Base-by-base conservation (phyloP, 2,113 vertebrate genomes). In the Potamarius usumacintae region DNA sequence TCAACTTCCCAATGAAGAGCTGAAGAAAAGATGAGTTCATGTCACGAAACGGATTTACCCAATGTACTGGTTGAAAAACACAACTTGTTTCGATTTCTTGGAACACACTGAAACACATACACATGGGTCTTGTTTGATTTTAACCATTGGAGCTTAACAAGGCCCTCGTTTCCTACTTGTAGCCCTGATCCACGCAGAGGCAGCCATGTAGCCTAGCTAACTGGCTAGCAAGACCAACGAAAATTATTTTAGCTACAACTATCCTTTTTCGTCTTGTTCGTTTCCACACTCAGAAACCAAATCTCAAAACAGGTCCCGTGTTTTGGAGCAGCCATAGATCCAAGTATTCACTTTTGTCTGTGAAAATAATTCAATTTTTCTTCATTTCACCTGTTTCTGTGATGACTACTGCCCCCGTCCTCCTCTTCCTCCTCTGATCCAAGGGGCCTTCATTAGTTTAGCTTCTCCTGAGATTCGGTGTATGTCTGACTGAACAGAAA, bases 1-100 rank as follows among this genome's bases (percentile, higher is more conserved):
- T 88, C 87, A 88, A 88, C 82, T 88, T 84, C 84, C 86, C 81
- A 78, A 20, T 52, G 30, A 53, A 25, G 48, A 88, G 60, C 86
- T 11, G 65, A n/a, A 55, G 71, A 83, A 69, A 81, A 34, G 52
- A 67, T 15, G 20, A 79, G 52, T 55, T 79, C 82, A 63, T 78
- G 82, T 79, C 82, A 88, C 62, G 87, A 60, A 84, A 65, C 22
- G 82, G 30, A 48, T 84, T 67, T 34, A 50, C 8, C 22, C 48
- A n/a, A 53, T 2, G 17, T 18, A 48, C n/a, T 11, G 69, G 55
- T 30, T 62, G 60, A 27, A 65, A 55, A 55, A 55, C 50, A 20
- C 48, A 2, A 34, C 50, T 69, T 27, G 72, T 69, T 79, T n/a
- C 2, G 60, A 25, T 78, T 65, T 63, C 2, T 18, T 12, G 57